Evolutionary conservation across 2,888 invertebrate species (phyloP).

Genomic region (Caenorhabditis sp.): DNA sequence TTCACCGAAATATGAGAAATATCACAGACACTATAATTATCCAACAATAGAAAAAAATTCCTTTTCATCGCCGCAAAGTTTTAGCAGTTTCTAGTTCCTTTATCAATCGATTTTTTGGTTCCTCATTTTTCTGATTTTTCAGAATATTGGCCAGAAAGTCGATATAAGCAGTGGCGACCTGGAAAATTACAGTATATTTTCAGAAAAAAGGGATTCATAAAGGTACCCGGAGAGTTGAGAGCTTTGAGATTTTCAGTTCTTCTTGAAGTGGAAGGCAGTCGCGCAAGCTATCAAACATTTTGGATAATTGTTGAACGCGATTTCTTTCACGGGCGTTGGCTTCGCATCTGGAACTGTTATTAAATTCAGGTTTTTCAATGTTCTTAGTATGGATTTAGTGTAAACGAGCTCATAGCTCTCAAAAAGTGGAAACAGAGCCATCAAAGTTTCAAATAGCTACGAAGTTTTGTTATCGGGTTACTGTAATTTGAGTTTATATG

Average conservation of each 20-base stretch:
- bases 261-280: slow-evolving; percentile 20
- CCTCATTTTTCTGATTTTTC: slow-evolving; percentile 7
- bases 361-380: no score
- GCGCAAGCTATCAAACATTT: slow-evolving; percentile 30
- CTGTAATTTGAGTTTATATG: not conserved
- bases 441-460: no score
- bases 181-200: no score
- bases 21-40: slow-evolving; percentile 2
- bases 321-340: slow-evolving; percentile 41
- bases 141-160: slow-evolving; percentile 26
- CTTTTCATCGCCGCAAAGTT: slow-evolving; percentile 17
- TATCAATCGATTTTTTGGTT: not conserved
- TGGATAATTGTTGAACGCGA: slow-evolving; percentile 35
- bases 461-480: no score
- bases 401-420: no score
- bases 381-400: no score
- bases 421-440: no score
- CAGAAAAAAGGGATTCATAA: no score
- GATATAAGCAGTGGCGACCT: slow-evolving; percentile 35
- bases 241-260: slow-evolving; percentile 27
- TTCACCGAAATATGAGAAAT: not conserved
- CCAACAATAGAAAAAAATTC: not conserved
- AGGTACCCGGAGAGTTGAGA: slow-evolving; percentile 28
- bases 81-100: slow-evolving; percentile 34
- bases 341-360: slow-evolving; percentile 21